phyloP scores from a whole-genome alignment of 2,797 vertebrate genomes.

The Emys orbicularis region DNA sequence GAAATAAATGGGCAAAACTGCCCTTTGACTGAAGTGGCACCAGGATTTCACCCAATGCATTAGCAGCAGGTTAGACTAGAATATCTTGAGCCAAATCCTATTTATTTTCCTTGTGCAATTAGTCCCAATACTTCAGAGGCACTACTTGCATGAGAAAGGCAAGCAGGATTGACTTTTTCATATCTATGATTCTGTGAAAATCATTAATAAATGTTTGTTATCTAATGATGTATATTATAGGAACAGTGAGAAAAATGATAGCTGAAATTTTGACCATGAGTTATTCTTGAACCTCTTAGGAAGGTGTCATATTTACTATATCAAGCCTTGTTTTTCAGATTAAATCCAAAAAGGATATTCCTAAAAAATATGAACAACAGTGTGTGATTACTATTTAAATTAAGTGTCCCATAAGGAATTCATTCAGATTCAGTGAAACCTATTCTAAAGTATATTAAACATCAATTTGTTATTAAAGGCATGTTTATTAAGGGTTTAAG shows the following conservation, averaged over 20 bases:
- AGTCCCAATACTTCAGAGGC: not conserved
- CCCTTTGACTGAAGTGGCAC: not conserved
- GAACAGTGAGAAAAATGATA: not conserved
- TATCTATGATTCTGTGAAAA: conserved; percentile 1
- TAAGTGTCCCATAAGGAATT: conserved; percentile 43
- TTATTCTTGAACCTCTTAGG: not conserved
- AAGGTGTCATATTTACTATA: not conserved
- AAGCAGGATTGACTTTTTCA: not conserved
- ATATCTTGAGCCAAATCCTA: not conserved
- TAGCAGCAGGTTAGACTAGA: not conserved
- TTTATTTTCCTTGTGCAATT: not conserved
- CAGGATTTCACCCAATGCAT: not conserved
- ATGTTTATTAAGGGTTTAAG: conserved; percentile 25
- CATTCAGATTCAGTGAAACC: conserved; percentile 47
- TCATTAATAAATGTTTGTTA: conserved; percentile 25
- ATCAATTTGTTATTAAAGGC: conserved; percentile 4
- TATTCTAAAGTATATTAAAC: conserved; percentile 40
- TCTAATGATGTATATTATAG: not conserved
- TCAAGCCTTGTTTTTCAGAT: not conserved
- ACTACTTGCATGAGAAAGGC: not conserved
- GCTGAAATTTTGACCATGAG: not conserved
- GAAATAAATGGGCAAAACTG: not conserved
- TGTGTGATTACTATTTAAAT: conserved; percentile 22
- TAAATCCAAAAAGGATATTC: not conserved
- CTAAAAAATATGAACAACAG: not conserved